Evolutionary conservation across 1,140 invertebrate genomes (phyloP), one percentile per base, ranked within the genome.

Genomic region (Atta texana): DNA sequence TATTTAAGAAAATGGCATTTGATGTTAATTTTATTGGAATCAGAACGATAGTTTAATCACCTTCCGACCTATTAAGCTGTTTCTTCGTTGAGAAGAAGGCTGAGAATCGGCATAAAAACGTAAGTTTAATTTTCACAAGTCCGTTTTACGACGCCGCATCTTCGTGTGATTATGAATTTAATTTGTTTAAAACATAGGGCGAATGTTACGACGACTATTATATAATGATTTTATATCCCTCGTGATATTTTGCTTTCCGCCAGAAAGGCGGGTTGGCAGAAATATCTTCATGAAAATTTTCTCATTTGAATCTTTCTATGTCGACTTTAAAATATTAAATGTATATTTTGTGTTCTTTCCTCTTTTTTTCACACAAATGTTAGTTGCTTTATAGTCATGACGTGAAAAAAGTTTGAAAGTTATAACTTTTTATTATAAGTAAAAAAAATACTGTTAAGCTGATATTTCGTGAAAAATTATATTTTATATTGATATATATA

Each of bases 221-320:
- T 64, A 21, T 77, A 77, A 77, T 64, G 49, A 51, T 77, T 64
- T 57, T 34, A 75, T 75, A 39, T 39, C 39, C 3, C 16, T 44
- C 24, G 18, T 44, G 24, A 53, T 5, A 49, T 10, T 77, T 18
- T 49, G 18, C 18, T 21, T n/a, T 77, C 8, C 63, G 4, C 3
- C 12, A 16, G 34, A 28, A 12, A 55, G 10, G 24, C 24, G 24
- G 24, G 14, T 24, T 16, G 14, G 2, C 2, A 24, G 16, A 77
- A 24, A 64, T 49, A 10, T 77, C 8, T 77, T 63, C 5, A 18
- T 44, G 21, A 5, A 0, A 21, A 53, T 16, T 39, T 71, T 0
- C 7, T 51, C 14, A 39, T 28, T 1, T 12, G 16, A 21, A 57
- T 0, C 12, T 34, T 61, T 16, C 3, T 7, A 34, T 34, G 7